Evolutionary conservation across 2,888 invertebrate species (phyloP).

Genomic region (Lochmaea crataegi): DNA sequence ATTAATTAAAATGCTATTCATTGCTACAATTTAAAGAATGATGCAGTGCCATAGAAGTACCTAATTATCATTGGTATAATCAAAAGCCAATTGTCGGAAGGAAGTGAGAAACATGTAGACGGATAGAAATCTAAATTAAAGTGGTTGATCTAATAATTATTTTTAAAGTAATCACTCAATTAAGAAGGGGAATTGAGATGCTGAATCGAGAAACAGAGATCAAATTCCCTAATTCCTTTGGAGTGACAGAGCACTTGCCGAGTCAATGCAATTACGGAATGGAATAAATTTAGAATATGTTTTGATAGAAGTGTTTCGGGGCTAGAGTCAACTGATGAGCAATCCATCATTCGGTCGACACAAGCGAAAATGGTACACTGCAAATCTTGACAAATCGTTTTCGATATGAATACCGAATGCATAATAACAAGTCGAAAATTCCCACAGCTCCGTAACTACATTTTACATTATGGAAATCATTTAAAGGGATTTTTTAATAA

Average conservation of each 20-base stretch:
- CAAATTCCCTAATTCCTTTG: constrained; percentile 47
- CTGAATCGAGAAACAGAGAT: constrained; percentile 40
- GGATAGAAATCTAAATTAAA: constrained; percentile 32
- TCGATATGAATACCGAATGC: constrained; percentile 63
- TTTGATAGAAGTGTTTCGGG: constrained; percentile 62
- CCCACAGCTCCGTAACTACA: constrained; percentile 33
- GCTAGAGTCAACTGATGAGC: constrained; percentile 59
- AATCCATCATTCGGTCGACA: constrained; percentile 62
- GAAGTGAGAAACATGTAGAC: not conserved
- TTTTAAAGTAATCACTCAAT: constrained; percentile 52
- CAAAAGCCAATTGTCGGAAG: not conserved
- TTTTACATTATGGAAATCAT: constrained; percentile 37
- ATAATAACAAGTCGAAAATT: constrained; percentile 51
- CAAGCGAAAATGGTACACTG: constrained; percentile 58
- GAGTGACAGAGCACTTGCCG: constrained; percentile 51
- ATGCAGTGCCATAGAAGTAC: no score
- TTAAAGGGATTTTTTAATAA: constrained; percentile 44
- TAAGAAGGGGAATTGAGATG: constrained; percentile 43
- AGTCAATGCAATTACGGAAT: constrained; percentile 60
- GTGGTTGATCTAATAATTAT: constrained; percentile 53
- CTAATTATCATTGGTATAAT: no score
- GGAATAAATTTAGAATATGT: constrained; percentile 59
- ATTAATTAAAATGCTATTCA: no score
- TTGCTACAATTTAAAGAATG: no score
- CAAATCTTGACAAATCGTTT: constrained; percentile 66